These are phyloP conservation scores for Nemotelus nigrinus DNA, from an alignment of 2,888 invertebrate species.

Conservation along the genomic window DNA sequence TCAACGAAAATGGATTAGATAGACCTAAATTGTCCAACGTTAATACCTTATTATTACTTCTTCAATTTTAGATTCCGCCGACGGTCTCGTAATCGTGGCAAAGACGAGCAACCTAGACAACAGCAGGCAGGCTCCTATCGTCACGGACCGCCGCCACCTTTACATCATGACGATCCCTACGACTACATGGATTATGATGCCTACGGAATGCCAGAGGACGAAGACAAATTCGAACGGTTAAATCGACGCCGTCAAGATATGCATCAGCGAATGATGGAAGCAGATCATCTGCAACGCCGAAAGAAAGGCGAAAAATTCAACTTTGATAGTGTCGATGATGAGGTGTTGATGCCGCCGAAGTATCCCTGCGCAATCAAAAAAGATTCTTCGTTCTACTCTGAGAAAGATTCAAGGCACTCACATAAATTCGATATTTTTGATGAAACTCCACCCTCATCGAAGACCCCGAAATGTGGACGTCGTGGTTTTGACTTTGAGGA, in stretches of 20 bases:
- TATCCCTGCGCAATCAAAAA: slow-evolving; percentile 35
- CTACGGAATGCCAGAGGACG: slow-evolving; percentile 58
- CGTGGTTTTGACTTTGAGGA: slow-evolving; percentile 58
- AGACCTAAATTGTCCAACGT: too few species aligned
- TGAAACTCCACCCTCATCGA: slow-evolving; percentile 44
- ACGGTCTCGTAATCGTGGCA: slow-evolving; percentile 66
- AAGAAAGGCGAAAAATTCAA: slow-evolving; percentile 55
- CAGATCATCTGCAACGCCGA: slow-evolving; percentile 56
- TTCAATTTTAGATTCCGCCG: slow-evolving; percentile 60
- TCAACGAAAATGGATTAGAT: too few species aligned
- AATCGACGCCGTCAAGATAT: slow-evolving; percentile 63
- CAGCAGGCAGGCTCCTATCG: slow-evolving; percentile 52
- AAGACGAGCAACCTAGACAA: slow-evolving; percentile 61
- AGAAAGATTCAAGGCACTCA: slow-evolving; percentile 52
- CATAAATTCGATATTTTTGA: slow-evolving; percentile 52
- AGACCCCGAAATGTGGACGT: slow-evolving; percentile 48
- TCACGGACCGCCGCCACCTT: slow-evolving; percentile 38
- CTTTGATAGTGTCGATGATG: slow-evolving; percentile 51
- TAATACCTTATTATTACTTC: neutral
- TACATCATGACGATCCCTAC: slow-evolving; percentile 57
- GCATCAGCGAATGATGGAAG: slow-evolving; percentile 63
- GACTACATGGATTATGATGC: slow-evolving; percentile 59
- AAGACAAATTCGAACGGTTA: slow-evolving; percentile 64
- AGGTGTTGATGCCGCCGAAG: slow-evolving; percentile 43
- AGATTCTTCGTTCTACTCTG: slow-evolving; percentile 51